Evolutionary conservation across 2,797 vertebrate species (phyloP).

Genomic region (Cynodonichthys magdalenae): DNA sequence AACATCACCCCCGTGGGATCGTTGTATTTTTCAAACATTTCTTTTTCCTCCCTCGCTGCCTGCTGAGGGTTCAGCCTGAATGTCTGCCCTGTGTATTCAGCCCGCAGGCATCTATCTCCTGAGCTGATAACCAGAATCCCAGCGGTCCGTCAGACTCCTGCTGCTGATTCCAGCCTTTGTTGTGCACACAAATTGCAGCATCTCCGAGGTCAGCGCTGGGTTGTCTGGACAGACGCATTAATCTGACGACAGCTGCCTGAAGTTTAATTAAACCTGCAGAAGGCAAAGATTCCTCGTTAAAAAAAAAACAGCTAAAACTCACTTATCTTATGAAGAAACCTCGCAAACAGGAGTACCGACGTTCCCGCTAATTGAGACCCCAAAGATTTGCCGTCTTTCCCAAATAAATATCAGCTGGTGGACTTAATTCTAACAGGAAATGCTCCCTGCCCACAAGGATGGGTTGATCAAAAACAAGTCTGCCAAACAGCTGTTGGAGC

Average conservation of each 20-base stretch:
- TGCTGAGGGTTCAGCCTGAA: slow-evolving; percentile 23
- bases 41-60: not conserved
- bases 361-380: slow-evolving; percentile 51
- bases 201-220: slow-evolving; percentile 26
- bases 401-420: slow-evolving; percentile 28
- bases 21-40: slow-evolving; percentile 8
- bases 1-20: slow-evolving; percentile 4
- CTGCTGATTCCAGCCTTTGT: slow-evolving; percentile 39
- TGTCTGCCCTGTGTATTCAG: slow-evolving; percentile 29
- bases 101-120: slow-evolving; percentile 44
- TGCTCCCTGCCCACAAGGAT: slow-evolving; percentile 20
- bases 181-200: slow-evolving; percentile 10
- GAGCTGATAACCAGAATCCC: slow-evolving; percentile 43
- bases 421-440: slow-evolving; percentile 16
- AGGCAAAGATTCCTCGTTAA: slow-evolving; percentile 20
- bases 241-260: slow-evolving; percentile 2
- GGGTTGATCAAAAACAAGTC: slow-evolving; percentile 19
- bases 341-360: slow-evolving; percentile 2
- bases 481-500: slow-evolving; percentile 24
- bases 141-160: slow-evolving; percentile 29
- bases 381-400: slow-evolving; percentile 43
- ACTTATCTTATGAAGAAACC: not conserved
- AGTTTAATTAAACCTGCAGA: slow-evolving; percentile 26
- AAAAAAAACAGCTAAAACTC: not conserved
- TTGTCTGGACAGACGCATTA: slow-evolving; percentile 12